Base-by-base conservation (phyloP, 2,113 vertebrate genomes). In the Myotis lucifugus region DNA sequence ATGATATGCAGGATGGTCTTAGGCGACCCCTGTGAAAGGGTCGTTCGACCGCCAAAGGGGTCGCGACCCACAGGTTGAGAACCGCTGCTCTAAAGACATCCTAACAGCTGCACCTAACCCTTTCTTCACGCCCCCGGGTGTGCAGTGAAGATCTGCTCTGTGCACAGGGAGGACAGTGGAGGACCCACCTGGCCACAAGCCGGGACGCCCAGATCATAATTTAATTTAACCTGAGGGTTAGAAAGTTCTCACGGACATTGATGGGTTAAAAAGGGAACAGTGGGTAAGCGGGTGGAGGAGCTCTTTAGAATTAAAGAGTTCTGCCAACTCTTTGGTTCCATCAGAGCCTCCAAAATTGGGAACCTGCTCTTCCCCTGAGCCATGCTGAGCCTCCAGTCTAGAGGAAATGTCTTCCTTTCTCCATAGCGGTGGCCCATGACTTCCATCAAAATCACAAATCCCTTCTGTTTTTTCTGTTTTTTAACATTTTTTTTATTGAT, bases 121-220 rank as follows among this genome's bases (percentile, higher is more conserved):
- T 46, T 32, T 37, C 88, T 40, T 4, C 21, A 0, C 8, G 29
- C 67, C 69, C 32, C n/a, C 17, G 0, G 6, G 0, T 2, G 32
- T 18, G 12, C 37, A 1, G 34, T 0, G 56, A 73, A 21, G 19
- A 23, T 3, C 50, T 21, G 50, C 91, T 15, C 56, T n/a, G 6
- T 10, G 27, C 17, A 0, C 19, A 23, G 11, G 40, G 15, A 72
- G 48, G 37, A 42, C 32, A 25, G 13, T 12, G 32, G 92, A 40
- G 48, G n/a, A 23, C 90, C 64, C 37, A 7, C 50, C 32, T 13
- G 72, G 40, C 74, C 34, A 6, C 67, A 2, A 52, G 34, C 42
- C 88, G 64, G 5, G 56, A 34, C 61, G 5, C 32, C 34, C 59
- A 85, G n/a, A 61, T 66, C 7, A 1, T 23, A 29, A 46, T 48